phyloP scores from a whole-genome alignment of 2,888 invertebrate species.

The Aspidiotus destructor region DNA sequence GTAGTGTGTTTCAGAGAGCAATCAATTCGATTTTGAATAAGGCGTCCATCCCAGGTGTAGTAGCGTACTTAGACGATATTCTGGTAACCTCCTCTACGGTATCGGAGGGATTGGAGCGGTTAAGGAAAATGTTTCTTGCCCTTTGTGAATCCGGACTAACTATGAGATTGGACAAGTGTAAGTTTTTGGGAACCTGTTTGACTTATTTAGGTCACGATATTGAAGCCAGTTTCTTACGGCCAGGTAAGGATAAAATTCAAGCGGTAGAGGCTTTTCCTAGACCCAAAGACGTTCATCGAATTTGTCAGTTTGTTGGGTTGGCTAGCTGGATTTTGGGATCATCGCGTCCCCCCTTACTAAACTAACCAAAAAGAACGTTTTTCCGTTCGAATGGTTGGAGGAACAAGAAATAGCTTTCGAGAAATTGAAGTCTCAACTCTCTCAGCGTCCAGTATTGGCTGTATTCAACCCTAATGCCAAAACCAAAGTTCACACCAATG shows the following conservation, averaged over 20 bases:
- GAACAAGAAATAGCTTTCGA: conserved; percentile 16
- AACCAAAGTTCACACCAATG: conserved; percentile 33
- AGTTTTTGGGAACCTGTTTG: neutral
- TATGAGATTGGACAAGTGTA: neutral
- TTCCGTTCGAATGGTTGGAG: conserved; percentile 3
- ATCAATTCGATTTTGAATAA: neutral
- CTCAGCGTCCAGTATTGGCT: conserved; percentile 23
- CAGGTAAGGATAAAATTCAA: neutral
- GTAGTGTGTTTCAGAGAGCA: neutral
- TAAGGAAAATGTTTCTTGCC: neutral
- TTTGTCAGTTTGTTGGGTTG: neutral
- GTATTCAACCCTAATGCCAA: conserved; percentile 26
- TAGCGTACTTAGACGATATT: neutral
- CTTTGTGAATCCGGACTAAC: neutral
- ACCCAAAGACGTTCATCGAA: neutral
- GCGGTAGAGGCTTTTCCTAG: neutral
- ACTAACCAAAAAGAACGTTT: no score
- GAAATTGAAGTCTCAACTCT: conserved; percentile 10
- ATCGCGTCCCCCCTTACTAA: conserved; percentile 27
- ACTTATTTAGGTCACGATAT: neutral
- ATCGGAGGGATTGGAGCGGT: neutral
- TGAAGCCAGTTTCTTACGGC: neutral
- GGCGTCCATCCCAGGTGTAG: neutral
- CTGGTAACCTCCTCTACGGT: neutral
- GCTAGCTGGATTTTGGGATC: conserved; percentile 16